Base-by-base conservation (phyloP, 2,888 invertebrate species). In the Hemithea aestivaria region DNA sequence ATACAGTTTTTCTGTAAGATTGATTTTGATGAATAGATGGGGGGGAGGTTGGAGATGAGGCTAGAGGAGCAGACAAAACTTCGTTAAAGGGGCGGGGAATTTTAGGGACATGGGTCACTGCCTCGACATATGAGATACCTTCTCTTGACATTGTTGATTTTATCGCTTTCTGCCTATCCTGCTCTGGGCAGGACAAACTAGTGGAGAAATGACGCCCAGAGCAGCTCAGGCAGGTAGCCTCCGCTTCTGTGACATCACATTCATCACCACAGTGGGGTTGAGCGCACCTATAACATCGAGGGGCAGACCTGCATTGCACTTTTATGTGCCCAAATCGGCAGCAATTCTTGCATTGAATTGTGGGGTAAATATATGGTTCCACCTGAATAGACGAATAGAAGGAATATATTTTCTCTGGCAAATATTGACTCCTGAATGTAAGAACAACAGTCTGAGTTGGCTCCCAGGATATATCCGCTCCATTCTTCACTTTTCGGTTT, bases 241-340 rank as follows among this genome's bases (percentile, higher is more conserved):
- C 6, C 9, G 2, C 29, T 10, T 45, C 40, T 1, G 5, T 1
- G 2, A 35, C 6, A 2, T 21, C 7, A 26, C 53, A 53, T 1
- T 24, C 12, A 1, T 37, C 40, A 2, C 48, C 51, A 3, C 22
- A 3, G 25, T 58, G 53, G 0, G 28, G 20, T 25, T 49, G 42
- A 0, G 39, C 27, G 31, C 51, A 58, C 1, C 16, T 30, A 16
- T 11, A 50, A 24, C 58, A 55, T 5, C 51, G 33, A 1, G 53
- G 48, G 9, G 48, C 40, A 1, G 56, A 51, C 0, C 56, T 7
- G 24, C 56, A 56, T 7, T 51, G 46, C 1, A 32, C 10, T 21
- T 44, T 46, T 1, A 40, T 35, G 11, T 56, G 55, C 1, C 55
- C 58, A 35, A 46, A 58, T 1, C 48, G 30, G 10, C 53, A 56